Evolutionary conservation across 2,888 invertebrate species (phyloP), one percentile per base, ranked within the genome.

Genomic region (Polyploca ridens): DNA sequence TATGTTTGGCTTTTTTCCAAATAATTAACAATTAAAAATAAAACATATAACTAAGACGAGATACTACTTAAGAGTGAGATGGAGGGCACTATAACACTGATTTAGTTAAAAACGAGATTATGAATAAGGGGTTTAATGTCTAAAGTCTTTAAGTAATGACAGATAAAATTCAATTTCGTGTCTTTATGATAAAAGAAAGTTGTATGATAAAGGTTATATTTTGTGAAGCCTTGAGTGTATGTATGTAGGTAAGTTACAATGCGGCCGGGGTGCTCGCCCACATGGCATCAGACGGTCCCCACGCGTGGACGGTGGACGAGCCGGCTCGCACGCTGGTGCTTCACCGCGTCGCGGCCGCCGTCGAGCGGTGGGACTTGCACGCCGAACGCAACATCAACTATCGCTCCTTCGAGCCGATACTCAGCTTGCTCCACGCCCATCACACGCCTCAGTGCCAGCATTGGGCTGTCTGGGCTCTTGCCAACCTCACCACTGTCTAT

Each of bases 381-480:
- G 97, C 98, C 0, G 97, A 97, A 79, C 95, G 99, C 58, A 99
- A 99, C 88, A 99, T 99, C 73, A 99, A 99, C 93, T 99, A 99
- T 90, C 96, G 99, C 65, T 91, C 91, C 41, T 99, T 99, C 93
- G 97, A 98, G 84, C 99, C 99, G 0, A 98, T 99, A 69, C 94
- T 99, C 33, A 95, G 97, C 70, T 94, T 99, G 69, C 95, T 99
- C 60, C 95, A 96, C 69, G 96, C 97, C 64, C 96, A 97, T 77
- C 97, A 98, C 84, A 98, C 98, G 0, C 97, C 98, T 0, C 96
- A 98, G 86, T 98, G 98, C 87, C 98, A 98, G 87, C 97, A 98
- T 86, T 99, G 99, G 99, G 99, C 99, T 3, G 97, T 97, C 8
- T 99, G 99, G 99, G 99, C 99, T 0, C 94, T 99, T 67, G 99